Evolutionary conservation across 64 coral and sea anemone species (phyloP).

Genomic region (Montipora sp.): DNA sequence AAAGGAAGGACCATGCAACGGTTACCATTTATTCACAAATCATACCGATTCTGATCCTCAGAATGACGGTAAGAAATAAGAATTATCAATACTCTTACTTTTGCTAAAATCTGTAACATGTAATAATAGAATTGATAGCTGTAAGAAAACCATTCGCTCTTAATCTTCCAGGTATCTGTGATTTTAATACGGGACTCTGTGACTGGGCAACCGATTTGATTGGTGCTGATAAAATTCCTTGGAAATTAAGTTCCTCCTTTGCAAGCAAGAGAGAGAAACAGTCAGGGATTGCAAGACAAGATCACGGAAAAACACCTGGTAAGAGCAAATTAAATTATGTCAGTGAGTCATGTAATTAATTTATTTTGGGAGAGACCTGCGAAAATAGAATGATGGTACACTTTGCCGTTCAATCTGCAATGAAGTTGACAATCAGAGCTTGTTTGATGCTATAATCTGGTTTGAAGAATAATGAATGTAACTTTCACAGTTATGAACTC

Average conservation of each 20-base stretch:
- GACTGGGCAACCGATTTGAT: conserved; percentile 18
- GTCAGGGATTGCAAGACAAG: not conserved
- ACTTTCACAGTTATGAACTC: no score
- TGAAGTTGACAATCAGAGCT: no score
- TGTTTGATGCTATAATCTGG: no score
- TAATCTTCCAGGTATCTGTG: not conserved
- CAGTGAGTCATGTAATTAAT: no score
- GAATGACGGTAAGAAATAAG: not conserved
- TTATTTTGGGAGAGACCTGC: no score
- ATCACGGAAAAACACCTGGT: conserved; percentile 2
- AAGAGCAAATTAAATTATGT: not conserved
- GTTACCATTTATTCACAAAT: not conserved
- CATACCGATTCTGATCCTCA: not conserved
- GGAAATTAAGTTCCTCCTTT: not conserved
- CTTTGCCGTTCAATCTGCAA: no score
- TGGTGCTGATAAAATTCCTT: not conserved
- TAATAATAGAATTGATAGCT: no score
- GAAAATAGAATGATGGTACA: no score
- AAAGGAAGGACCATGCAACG: not conserved
- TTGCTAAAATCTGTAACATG: no score
- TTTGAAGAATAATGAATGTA: no score
- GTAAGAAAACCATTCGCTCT: not conserved
- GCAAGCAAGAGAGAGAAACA: not conserved
- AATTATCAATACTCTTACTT: no score
- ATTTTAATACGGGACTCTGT: conserved; percentile 27